phyloP scores from a whole-genome alignment of 2,888 invertebrate genomes.

The Phragmatobia fuliginosa region DNA sequence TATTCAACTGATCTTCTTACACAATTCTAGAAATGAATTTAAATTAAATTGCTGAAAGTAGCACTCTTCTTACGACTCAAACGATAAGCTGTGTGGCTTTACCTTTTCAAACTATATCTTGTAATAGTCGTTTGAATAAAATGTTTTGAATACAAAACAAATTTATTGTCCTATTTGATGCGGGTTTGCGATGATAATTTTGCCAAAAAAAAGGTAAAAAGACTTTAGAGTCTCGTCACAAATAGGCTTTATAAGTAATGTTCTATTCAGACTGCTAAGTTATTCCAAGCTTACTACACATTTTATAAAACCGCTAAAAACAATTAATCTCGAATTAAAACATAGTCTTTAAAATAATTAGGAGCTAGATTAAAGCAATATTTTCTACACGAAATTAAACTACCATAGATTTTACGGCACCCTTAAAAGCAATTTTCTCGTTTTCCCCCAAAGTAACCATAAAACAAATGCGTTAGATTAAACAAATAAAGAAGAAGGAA shows the following conservation, averaged over 20 bases:
- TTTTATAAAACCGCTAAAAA: not conserved
- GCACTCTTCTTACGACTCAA: not conserved
- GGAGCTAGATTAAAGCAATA: slow-evolving; percentile 17
- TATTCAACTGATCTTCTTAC: not conserved
- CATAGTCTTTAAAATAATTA: slow-evolving; percentile 8
- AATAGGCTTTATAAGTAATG: not conserved
- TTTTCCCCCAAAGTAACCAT: slow-evolving; percentile 16
- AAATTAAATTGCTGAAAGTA: not conserved
- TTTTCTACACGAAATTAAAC: slow-evolving; percentile 19
- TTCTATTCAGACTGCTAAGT: not conserved
- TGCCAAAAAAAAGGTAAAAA: not conserved
- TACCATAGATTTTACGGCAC: slow-evolving; percentile 16
- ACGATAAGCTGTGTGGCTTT: not conserved
- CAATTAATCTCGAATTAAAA: not conserved
- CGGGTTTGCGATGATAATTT: not conserved
- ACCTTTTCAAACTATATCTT: not conserved
- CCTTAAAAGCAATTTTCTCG: slow-evolving; percentile 24
- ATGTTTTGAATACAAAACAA: not conserved
- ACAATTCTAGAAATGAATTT: not conserved
- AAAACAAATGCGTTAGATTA: slow-evolving; percentile 31
- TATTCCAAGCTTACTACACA: not conserved
- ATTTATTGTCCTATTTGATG: not conserved
- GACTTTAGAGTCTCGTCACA: not conserved
- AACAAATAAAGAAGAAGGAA: slow-evolving; percentile 35
- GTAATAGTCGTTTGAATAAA: not conserved